These are phyloP conservation scores for Belgica antarctica DNA, from an alignment of 2,888 invertebrate species.

Conservation along the genomic window DNA sequence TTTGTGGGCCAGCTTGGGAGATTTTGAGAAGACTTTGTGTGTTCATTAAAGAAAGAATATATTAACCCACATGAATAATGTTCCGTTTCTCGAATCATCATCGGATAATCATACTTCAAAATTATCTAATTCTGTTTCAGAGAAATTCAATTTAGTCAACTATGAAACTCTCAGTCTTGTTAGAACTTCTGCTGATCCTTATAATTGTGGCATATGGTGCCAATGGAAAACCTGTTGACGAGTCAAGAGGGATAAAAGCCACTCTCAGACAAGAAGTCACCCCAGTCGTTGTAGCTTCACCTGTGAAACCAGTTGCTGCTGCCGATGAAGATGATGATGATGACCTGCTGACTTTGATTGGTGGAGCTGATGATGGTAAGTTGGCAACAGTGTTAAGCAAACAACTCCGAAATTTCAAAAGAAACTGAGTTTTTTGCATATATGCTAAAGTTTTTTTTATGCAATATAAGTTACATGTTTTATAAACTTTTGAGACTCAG, in stretches of 20 bases:
- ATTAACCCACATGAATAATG: constrained; percentile 34
- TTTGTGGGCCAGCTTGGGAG: not conserved
- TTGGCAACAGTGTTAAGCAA: too few species aligned
- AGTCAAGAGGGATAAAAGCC: constrained; percentile 18
- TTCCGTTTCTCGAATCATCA: constrained; percentile 36
- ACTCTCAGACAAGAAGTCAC: constrained; percentile 16
- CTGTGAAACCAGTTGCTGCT: constrained; percentile 13
- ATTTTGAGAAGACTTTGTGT: constrained; percentile 14
- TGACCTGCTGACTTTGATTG: constrained; percentile 5
- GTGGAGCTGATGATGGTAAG: constrained; percentile 28
- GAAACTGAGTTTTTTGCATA: not conserved
- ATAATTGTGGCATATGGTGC: constrained; percentile 42
- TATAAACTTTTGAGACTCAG: too few species aligned
- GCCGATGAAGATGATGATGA: constrained; percentile 37
- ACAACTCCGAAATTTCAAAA: too few species aligned
- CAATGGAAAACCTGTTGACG: constrained; percentile 29
- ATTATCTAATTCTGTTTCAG: constrained; percentile 22
- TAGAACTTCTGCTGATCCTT: constrained; percentile 38
- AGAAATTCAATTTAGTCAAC: constrained; percentile 18
- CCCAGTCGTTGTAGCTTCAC: constrained; percentile 3
- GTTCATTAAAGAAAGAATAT: constrained; percentile 1
- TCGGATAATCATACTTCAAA: too few species aligned
- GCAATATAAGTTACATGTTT: too few species aligned
- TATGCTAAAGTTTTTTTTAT: not conserved
- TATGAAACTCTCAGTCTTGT: constrained; percentile 38